Evolutionary conservation across 2,113 vertebrate genomes (phyloP).

Genomic region (Progne subis): DNA sequence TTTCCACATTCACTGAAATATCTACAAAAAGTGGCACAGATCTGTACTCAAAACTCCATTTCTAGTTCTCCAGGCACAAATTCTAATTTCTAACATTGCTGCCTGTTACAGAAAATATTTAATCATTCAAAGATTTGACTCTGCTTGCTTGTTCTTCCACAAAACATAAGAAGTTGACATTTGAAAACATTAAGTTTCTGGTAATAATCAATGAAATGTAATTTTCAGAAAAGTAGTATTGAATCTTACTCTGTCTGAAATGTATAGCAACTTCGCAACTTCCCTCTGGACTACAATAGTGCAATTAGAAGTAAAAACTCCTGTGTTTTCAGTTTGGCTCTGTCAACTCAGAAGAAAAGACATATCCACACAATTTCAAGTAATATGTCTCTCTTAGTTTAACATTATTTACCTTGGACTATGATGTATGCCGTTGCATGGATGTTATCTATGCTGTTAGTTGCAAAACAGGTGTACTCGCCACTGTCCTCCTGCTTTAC

Average conservation of each 20-base stretch:
- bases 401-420: constrained; percentile 85
- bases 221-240: background rate
- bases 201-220: background rate
- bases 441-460: constrained; percentile 90
- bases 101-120: background rate
- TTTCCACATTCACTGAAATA: background rate
- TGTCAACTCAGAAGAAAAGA: background rate
- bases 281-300: background rate
- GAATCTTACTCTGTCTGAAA: background rate
- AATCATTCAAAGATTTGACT: background rate
- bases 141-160: background rate
- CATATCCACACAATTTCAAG: background rate
- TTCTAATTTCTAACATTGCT: background rate
- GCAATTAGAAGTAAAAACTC: background rate
- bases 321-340: background rate
- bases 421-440: constrained; percentile 91
- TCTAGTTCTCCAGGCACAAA: background rate
- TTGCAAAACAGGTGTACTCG: constrained; percentile 93
- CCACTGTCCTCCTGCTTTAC: constrained; percentile 88
- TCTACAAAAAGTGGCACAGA: background rate
- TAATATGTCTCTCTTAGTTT: background rate
- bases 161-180: background rate
- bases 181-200: background rate
- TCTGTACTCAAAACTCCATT: background rate
- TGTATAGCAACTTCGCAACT: background rate